Conservation (phyloP, 1,140 invertebrate species). For the Calephelis virginiensis region DNA sequence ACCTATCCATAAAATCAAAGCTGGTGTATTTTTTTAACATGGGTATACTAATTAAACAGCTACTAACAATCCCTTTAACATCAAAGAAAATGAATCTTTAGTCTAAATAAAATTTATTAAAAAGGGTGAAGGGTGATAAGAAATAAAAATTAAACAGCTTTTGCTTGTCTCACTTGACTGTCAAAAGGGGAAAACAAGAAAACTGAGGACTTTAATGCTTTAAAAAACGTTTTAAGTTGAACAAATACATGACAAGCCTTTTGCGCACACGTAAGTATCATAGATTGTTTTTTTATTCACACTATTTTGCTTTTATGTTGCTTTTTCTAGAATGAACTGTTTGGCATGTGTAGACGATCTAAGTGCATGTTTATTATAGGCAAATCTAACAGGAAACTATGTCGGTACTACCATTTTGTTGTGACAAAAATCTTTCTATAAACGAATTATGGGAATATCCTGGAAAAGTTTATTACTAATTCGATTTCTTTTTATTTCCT, state of each 20-base stretch:
- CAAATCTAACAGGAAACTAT: constrained; percentile 10
- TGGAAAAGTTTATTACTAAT: not conserved
- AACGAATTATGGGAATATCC: constrained; percentile 2
- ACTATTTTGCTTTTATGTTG: constrained; percentile 48
- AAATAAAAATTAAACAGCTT: constrained; percentile 46
- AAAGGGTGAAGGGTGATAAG: constrained; percentile 51
- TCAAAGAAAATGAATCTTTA: constrained; percentile 13
- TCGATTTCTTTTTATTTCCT: not conserved
- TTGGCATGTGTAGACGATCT: constrained; percentile 64
- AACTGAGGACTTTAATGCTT: constrained; percentile 16
- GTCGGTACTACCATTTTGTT: not conserved
- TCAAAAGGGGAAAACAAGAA: constrained; percentile 19
- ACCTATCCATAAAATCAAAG: constrained; percentile 75
- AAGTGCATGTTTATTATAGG: constrained; percentile 29
- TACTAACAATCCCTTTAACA: constrained; percentile 68
- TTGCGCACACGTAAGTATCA: constrained; percentile 67
- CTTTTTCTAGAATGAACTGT: constrained; percentile 67
- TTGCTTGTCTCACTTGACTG: constrained; percentile 50
- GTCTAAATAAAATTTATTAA: constrained; percentile 26
- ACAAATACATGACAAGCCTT: constrained; percentile 37
- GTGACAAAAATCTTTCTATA: not conserved
- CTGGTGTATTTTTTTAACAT: constrained; percentile 78
- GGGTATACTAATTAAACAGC: constrained; percentile 70
- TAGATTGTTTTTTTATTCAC: constrained; percentile 47
- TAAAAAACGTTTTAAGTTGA: constrained; percentile 26